Base-by-base conservation (phyloP, 2,797 vertebrate genomes). In the Sarcoramphus papa region DNA sequence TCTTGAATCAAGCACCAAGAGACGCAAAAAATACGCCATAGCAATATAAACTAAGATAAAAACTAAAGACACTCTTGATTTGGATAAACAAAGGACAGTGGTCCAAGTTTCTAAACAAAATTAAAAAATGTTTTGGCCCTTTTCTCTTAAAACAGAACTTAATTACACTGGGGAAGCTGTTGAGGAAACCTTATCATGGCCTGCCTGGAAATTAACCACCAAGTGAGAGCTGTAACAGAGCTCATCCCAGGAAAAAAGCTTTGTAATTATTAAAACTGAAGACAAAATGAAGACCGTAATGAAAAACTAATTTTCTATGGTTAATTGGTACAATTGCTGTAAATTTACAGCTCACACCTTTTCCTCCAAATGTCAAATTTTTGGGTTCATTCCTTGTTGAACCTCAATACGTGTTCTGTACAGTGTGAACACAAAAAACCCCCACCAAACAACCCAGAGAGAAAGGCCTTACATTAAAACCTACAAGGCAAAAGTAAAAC, bases 351-450 rank as follows among this genome's bases (percentile, higher is more conserved):
- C 19, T 77, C 19, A 17, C 9, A 27, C 9, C 19, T 85, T 56
- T 65, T 57, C 47, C 19, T 73, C 24, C 21, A 50, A 43, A 63
- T 35, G 20, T 54, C 16, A 20, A 5, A 10, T 40, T 43, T 69
- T 54, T 43, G 2, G 23, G 9, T 76, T 91, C 47, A 40, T 65
- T 85, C 76, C 15, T 54, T 53, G 51, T 8, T 95, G 59, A 87
- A 60, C 10, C 22, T 51, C 35, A 33, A 28, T 20, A 41, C 3
- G 31, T 0, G 0, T 73, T 69, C 43, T 77, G 9, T 23, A 43
- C 2, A 43, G 16, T 8, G 5, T 53, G 43, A 87, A 60, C 14
- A 47, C 6, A 45, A 54, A 67, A 63, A 78, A 33, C 6, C 2
- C 18, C 4, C 54, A 48, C 5, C 23, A 27, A 62, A 33, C 25